Base-by-base conservation (phyloP, 1,140 invertebrate genomes). In the Dinoponera quadriceps region DNA sequence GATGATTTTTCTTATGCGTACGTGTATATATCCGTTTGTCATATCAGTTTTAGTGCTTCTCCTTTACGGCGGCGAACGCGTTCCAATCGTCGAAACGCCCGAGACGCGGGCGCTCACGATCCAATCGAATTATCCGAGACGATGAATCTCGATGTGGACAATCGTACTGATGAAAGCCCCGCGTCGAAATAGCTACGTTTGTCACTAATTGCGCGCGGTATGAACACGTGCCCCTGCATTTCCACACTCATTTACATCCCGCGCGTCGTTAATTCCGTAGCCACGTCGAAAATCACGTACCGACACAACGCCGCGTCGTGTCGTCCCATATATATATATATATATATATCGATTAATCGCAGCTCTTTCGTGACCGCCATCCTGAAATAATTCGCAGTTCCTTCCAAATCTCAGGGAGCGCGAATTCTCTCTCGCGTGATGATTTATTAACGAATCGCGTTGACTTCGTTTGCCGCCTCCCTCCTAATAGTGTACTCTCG, bases 111-210 rank as follows among this genome's bases (percentile, higher is more conserved):
- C 51, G 22, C 20, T 38, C 65, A 80, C 55, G 51, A 65, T 2
- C 62, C 29, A 80, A 69, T 80, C 54, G 51, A 71, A 80, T 80
- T 80, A 80, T 80, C 38, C 65, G 65, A 80, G 75, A 80, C 65
- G 75, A 22, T 71, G 65, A 80, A 80, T 69, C 71, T n/a, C 75
- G 38, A 69, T 80, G 54, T 80, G 51, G 38, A 51, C 75, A 80
- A 80, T 80, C 51, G 51, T 71, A 16, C 65, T 80, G 65, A 80
- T 80, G 65, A 80, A 71, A 80, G 33, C 18, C 13, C 38, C 18
- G 65, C 1, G 7, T 44, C 14, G 51, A 71, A 80, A 80, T 80
- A 80, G 65, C 75, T 51, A 44, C 74, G 74, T 77, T 77, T 77
- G 74, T 77, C 51, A 38, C 29, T 59, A 80, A 80, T 69, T 80